Evolutionary conservation across 2,797 vertebrate species (phyloP), one percentile per base, ranked within the genome.

Genomic region (Protonibea diacanthus): DNA sequence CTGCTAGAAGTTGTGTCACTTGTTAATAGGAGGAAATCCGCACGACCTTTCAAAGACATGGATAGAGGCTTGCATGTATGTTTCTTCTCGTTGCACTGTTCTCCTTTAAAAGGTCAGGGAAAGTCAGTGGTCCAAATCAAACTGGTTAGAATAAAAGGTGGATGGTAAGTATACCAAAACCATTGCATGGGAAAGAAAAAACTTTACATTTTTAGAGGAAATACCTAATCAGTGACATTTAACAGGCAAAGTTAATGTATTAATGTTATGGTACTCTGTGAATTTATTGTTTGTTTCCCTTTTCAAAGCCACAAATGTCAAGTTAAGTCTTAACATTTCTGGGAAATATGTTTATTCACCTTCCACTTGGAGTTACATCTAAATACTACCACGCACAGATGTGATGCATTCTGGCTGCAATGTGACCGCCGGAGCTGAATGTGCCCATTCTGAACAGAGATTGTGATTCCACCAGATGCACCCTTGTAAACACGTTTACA

Each of bases 21-120:
- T 67, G 75, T 88, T 81, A 84, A 85, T 73, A 38, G 59, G 29
- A 64, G 61, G 67, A 84, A 81, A 76, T 77, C 23, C 59, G 55
- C 27, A 13, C 63, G 74, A 82, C 75, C 61, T 80, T 74, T 70
- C 47, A 29, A 18, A 62, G 40, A 52, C 42, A 58, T 23, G 9
- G 62, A 47, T 42, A 58, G 25, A 27, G 40, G 40, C 68, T 55
- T 76, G 33, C 33, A 1, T 23, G n/a, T 45, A 21, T 67, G 56
- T 80, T 65, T 62, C 68, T 47, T 71, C 15, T 51, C n/a, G 40
- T 63, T 56, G 51, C 38, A 38, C 2, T 40, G 18, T 72, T 71
- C 23, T 74, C 53, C 45, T 82, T 66, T 76, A 68, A 71, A 86
- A 76, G 33, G 27, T 25, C 20, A 60, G 48, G 45, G 25, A 38